phyloP scores from a whole-genome alignment of 2,797 vertebrate genomes.

The Sebastes flavidus region DNA sequence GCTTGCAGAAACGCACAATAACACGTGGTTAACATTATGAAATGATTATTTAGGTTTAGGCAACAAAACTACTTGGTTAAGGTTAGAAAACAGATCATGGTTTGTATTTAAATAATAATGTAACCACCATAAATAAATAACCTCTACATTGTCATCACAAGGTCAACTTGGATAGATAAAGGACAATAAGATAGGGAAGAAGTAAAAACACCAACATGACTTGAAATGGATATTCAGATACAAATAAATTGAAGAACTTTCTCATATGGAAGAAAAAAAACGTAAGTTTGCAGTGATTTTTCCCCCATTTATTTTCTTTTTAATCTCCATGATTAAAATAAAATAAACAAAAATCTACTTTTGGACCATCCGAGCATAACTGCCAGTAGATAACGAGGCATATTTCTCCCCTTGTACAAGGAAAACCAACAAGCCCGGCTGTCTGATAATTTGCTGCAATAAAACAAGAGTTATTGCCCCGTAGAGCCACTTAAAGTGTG shows the following conservation, averaged over 20 bases:
- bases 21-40: too few relatives aligned
- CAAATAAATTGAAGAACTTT: background rate
- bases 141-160: background rate
- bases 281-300: background rate
- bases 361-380: background rate
- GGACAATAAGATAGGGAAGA: background rate
- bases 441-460: constrained; percentile 58
- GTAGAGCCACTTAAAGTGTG: constrained; percentile 52
- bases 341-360: constrained; percentile 22
- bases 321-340: background rate
- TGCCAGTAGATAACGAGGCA: constrained; percentile 25
- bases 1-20: too few relatives aligned
- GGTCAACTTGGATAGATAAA: background rate
- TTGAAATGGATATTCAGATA: background rate
- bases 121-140: too few relatives aligned
- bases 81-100: too few relatives aligned
- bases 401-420: constrained; percentile 7
- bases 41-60: too few relatives aligned
- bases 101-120: too few relatives aligned
- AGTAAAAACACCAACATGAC: background rate
- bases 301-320: background rate
- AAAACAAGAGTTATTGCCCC: constrained; percentile 66
- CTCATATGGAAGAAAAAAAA: background rate
- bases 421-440: constrained; percentile 48
- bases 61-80: too few relatives aligned